Conservation (phyloP, 1,140 invertebrate species). For the Tetragnatha versicolor region DNA sequence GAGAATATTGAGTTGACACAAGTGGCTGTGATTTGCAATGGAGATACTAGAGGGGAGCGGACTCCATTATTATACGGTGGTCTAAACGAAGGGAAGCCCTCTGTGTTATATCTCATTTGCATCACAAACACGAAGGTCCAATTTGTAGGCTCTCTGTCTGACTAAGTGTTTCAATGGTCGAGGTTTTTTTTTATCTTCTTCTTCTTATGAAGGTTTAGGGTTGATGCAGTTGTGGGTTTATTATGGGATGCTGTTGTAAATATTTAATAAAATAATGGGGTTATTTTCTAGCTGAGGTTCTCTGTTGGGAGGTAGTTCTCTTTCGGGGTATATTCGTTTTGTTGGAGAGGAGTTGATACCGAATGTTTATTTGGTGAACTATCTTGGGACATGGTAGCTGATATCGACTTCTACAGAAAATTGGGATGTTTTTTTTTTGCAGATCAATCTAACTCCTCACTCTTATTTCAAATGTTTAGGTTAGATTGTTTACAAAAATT, state of each 20-base stretch:
- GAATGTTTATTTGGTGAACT: too few species aligned
- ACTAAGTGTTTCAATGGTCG: constrained; percentile 35
- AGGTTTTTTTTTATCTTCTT: neutral
- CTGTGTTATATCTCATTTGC: constrained; percentile 46
- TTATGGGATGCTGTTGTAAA: neutral
- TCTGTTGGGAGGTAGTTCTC: too few species aligned
- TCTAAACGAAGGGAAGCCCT: constrained; percentile 40
- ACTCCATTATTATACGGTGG: constrained; percentile 50
- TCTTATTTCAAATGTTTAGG: too few species aligned
- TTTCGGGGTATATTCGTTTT: too few species aligned
- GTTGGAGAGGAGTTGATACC: too few species aligned
- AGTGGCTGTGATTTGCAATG: constrained; percentile 53
- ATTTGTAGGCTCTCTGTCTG: constrained; percentile 52
- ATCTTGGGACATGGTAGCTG: too few species aligned
- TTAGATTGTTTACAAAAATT: too few species aligned
- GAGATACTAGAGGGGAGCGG: constrained; percentile 29
- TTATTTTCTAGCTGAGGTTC: too few species aligned
- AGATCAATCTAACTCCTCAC: too few species aligned
- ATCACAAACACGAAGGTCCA: constrained; percentile 52
- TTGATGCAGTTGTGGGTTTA: neutral
- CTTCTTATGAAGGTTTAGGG: neutral
- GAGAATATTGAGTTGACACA: constrained; percentile 55
- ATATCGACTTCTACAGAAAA: too few species aligned
- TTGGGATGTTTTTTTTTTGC: too few species aligned
- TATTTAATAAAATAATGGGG: too few species aligned